phyloP scores from a whole-genome alignment of 2,797 vertebrate genomes.

The Xyrichtys novacula region DNA sequence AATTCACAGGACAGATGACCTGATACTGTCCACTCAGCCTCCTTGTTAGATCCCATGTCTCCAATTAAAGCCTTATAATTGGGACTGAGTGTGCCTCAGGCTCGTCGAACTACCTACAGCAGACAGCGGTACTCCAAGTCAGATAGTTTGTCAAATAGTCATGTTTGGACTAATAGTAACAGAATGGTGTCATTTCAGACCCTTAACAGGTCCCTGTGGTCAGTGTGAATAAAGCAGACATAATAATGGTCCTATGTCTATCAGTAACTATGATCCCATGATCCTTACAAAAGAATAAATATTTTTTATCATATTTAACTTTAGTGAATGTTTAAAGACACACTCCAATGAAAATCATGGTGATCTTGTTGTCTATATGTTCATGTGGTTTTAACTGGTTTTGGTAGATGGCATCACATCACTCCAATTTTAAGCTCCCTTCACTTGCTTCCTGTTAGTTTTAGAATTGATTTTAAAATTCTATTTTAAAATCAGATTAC shows the following conservation, averaged over 20 bases:
- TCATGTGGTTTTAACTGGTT: too few species aligned
- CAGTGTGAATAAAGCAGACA: neutral
- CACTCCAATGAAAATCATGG: too few species aligned
- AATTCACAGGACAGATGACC: slow-evolving; percentile 54
- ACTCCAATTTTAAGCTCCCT: too few species aligned
- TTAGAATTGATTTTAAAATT: too few species aligned
- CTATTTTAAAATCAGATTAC: too few species aligned
- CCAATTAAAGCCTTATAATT: slow-evolving; percentile 64
- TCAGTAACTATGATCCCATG: neutral
- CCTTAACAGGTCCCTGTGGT: neutral
- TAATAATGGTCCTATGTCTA: neutral
- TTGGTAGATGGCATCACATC: too few species aligned
- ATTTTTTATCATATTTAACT: neutral
- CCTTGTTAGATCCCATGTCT: slow-evolving; percentile 48
- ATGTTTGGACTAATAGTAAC: neutral
- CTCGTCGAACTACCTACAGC: slow-evolving; percentile 29
- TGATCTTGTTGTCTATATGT: too few species aligned
- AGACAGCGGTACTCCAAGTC: slow-evolving; percentile 9
- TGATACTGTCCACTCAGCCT: slow-evolving; percentile 55
- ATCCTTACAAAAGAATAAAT: neutral
- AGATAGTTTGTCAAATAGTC: slow-evolving; percentile 30
- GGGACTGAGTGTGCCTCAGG: slow-evolving; percentile 35
- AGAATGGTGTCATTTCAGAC: neutral
- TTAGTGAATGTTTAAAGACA: neutral
- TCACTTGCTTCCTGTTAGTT: too few species aligned